Evolutionary conservation across 1,140 invertebrate genomes (phyloP), one percentile per base, ranked within the genome.

Genomic region (Araneus ventricosus): DNA sequence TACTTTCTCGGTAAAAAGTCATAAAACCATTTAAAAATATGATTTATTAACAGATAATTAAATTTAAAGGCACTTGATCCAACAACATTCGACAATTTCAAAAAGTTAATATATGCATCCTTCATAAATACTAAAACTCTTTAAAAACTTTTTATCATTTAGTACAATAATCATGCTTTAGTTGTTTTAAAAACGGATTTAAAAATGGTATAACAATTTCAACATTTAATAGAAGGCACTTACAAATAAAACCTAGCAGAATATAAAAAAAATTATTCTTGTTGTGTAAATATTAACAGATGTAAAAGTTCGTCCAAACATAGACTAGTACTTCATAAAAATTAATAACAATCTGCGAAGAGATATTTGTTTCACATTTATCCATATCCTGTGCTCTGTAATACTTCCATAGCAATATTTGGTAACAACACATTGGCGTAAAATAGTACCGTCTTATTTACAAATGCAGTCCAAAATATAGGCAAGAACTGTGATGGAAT

Each of bases 301-400:
- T 34, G 70, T 41, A 84, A 84, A 27, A 52, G 8, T 45, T 52
- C 82, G 82, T 84, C 45, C 39, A 52, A 84, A 84, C 41, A 45
- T 52, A 84, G 82, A 84, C 45, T 84, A 84, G 82, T 52, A 84
- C n/a, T 82, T 22, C 34, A 22, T 30, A 80, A 82, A 41, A 82
- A 52, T n/a, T 34, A 84, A 84, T 17, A 84, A 52, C 20, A 84
- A 52, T 30, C 45, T 27, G n/a, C 17, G 45, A 84, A 84, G 30
- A 24, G 27, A 41, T 27, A n/a, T 52, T 84, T n/a, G n/a, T 30
- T 52, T 27, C 34, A 75, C 14, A 75, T 1, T 75, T 75, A 30
- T 37, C 10, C 27, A 37, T 75, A 20, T 75, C 27, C 20, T 75
- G 27, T 20, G 30, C 20, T 20, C 30, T 75, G 3, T 22, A 34